Evolutionary conservation across 2,888 invertebrate genomes (phyloP).

Genomic region (Acleris literana): DNA sequence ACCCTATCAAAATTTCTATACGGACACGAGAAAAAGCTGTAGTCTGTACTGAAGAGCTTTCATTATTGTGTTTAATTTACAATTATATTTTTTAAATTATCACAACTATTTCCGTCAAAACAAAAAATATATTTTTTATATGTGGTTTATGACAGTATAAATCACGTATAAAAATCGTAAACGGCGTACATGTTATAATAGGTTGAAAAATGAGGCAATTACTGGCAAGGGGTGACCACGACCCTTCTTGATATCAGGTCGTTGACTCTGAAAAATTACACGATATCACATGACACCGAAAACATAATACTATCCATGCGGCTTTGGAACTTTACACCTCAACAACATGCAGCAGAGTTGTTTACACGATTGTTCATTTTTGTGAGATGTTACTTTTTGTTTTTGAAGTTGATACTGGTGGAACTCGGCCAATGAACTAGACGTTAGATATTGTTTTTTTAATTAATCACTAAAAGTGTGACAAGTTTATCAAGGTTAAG

Average conservation of each 20-base stretch:
- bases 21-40: too few species aligned
- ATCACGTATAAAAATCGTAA: not conserved
- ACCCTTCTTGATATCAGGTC: slow-evolving; percentile 30
- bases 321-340: not conserved
- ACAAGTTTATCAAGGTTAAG: slow-evolving; percentile 3
- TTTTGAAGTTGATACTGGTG: slow-evolving; percentile 5
- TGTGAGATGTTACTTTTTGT: not conserved
- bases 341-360: not conserved
- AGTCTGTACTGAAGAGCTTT: too few species aligned
- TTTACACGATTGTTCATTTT: not conserved
- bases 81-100: too few species aligned
- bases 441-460: slow-evolving; percentile 7
- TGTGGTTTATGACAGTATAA: too few species aligned
- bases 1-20: too few species aligned
- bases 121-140: too few species aligned
- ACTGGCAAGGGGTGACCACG: slow-evolving; percentile 3
- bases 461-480: slow-evolving; percentile 9
- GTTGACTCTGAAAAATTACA: slow-evolving; percentile 33
- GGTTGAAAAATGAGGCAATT: slow-evolving; percentile 10
- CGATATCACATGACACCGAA: not conserved
- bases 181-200: not conserved
- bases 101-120: too few species aligned
- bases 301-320: not conserved
- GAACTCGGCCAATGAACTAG: slow-evolving; percentile 25
- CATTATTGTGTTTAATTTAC: too few species aligned